Evolutionary conservation across 2,113 vertebrate species (phyloP).

Genomic region (Carassius gibelio): DNA sequence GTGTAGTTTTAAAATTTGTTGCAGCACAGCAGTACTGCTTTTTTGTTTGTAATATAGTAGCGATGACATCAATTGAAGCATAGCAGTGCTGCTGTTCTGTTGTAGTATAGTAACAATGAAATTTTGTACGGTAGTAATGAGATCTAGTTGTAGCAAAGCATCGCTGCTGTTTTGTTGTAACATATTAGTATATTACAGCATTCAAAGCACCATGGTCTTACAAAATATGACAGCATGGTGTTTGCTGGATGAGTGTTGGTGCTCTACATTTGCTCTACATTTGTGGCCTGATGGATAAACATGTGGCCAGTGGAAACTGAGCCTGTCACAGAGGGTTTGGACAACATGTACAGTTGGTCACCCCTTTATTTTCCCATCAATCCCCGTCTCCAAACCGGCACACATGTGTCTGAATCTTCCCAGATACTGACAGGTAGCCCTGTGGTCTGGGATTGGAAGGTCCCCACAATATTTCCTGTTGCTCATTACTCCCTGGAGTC

Average conservation of each 20-base stretch:
- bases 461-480: not conserved
- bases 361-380: constrained; percentile 15
- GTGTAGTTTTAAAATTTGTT: too few species aligned
- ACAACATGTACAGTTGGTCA: not conserved
- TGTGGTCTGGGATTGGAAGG: not conserved
- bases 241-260: not conserved
- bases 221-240: not conserved
- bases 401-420: not conserved
- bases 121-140: too few species aligned
- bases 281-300: not conserved
- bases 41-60: too few species aligned
- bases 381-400: not conserved
- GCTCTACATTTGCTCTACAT: not conserved
- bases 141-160: not conserved
- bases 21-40: too few species aligned
- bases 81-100: too few species aligned
- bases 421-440: constrained; percentile 4
- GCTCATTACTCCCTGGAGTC: constrained; percentile 5
- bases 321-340: not conserved
- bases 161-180: too few species aligned
- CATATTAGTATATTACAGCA: not conserved
- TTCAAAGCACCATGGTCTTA: not conserved
- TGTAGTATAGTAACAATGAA: not conserved
- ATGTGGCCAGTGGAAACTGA: not conserved
- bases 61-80: too few species aligned